Base-by-base conservation (phyloP, 2,113 vertebrate species). In the Seriola rivoliana region DNA sequence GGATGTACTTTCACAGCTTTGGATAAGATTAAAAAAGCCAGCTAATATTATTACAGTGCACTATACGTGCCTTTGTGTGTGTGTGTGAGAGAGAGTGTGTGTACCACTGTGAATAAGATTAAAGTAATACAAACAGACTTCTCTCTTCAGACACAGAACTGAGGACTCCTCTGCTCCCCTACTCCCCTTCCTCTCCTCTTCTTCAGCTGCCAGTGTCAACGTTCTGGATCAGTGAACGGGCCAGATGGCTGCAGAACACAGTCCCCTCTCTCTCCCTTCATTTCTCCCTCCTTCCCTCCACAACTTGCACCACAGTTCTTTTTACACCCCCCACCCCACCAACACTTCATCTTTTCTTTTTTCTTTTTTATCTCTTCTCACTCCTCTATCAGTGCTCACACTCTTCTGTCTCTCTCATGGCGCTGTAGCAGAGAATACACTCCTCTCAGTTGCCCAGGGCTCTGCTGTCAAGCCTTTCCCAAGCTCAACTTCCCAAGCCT, bases 211-310 rank as follows among this genome's bases (percentile, higher is more conserved):
- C 89, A 91, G 89, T 89, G 89, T 92, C 87, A 92, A 76, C 79
- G 90, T 94, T 95, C 93, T 93, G 94, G 94, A 94, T 94, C 93
- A 91, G 89, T 93, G 92, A 89, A 90, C 72, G 64, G 93, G 88
- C 90, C 92, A 95, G 92, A 94, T 95, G 94, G 92, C 91, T 91
- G 82, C 81, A 88, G 87, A 88, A 92, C 84, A 92, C 81, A 78
- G 85, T 82, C 78, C 82, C 46, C 80, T 50, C 82, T 80, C 80
- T 82, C 89, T 83, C 60, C 42, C 55, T 78, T 52, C 69, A 19
- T 80, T 64, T 76, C 64, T 70, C 48, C 57, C 73, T 78, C 29
- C 52, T 77, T 68, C 71, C 50, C 69, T 77, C 57, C 73, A 66
- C 74, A 36, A 46, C 81, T 84, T 65, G 29, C 48, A 29, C 65